phyloP scores from a whole-genome alignment of 53 echinoderm and acorn worm genomes.

The Astropecten irregularis region DNA sequence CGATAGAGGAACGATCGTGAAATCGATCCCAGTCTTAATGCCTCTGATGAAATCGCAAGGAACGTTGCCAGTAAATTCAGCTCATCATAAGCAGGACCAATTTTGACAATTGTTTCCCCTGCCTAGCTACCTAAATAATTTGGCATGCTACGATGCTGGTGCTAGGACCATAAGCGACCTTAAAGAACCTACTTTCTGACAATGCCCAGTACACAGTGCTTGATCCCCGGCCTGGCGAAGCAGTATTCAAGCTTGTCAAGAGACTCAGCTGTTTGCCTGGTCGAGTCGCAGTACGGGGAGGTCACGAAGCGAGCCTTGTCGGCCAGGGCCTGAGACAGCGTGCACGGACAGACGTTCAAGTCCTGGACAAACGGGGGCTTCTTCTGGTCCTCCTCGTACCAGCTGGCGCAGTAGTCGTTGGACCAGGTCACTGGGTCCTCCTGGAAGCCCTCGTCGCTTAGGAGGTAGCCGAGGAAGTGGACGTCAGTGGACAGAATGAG shows the following conservation, averaged over 20 bases:
- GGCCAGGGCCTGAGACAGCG: slow-evolving; percentile 71
- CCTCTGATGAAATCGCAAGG: no score
- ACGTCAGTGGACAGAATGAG: slow-evolving; percentile 54
- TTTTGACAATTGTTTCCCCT: no score
- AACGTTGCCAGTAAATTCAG: no score
- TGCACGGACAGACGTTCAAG: slow-evolving; percentile 79
- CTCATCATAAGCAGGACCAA: no score
- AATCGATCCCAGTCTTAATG: no score
- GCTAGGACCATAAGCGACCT: no score
- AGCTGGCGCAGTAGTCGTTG: slow-evolving; percentile 41
- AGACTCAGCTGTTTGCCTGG: neutral
- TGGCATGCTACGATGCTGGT: no score
- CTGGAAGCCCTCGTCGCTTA: slow-evolving; percentile 66
- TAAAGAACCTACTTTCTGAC: slow-evolving; percentile 4
- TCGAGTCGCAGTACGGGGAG: slow-evolving; percentile 22
- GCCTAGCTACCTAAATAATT: no score
- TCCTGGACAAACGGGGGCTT: slow-evolving; percentile 16
- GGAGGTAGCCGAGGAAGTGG: slow-evolving; percentile 82
- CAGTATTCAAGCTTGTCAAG: neutral
- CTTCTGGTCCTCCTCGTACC: slow-evolving; percentile 10
- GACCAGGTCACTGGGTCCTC: slow-evolving; percentile 66
- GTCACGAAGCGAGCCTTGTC: slow-evolving; percentile 72
- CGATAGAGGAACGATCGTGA: no score
- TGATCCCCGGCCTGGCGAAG: slow-evolving; percentile 26
- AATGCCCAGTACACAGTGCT: slow-evolving; percentile 24